Conservation (phyloP, 1,140 invertebrate genomes). For the Heterodera carotae region DNA sequence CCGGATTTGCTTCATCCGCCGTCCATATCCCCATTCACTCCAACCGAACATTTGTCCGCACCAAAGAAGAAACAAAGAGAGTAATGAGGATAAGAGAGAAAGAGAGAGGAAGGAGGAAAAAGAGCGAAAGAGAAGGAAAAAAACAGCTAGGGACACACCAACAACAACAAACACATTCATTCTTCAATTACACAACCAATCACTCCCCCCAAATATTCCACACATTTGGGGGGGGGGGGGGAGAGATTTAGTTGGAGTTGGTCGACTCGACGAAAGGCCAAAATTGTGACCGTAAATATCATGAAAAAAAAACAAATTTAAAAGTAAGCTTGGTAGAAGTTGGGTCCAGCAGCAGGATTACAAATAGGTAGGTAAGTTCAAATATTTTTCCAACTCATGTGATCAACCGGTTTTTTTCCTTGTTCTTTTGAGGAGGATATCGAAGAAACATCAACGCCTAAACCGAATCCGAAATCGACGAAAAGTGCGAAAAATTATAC, state of each 20-base stretch:
- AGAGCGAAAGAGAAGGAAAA: neutral
- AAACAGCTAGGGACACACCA: neutral
- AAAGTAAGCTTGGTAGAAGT: neutral
- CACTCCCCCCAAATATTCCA: neutral
- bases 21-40: neutral
- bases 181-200: neutral
- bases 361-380: too few species aligned
- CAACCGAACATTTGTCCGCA: neutral
- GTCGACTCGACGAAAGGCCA: neutral
- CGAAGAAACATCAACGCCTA: too few species aligned
- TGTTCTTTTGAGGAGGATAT: too few species aligned
- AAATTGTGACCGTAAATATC: too few species aligned
- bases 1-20: neutral
- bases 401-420: too few species aligned
- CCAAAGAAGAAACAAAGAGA: neutral
- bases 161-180: neutral
- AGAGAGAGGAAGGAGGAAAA: too few species aligned
- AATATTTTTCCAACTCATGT: too few species aligned
- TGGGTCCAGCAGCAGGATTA: too few species aligned
- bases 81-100: neutral
- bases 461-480: too few species aligned
- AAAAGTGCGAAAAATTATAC: too few species aligned
- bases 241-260: too few species aligned
- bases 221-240: neutral
- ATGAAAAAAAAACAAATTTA: neutral